These are phyloP conservation scores for Drosophila ercepeae DNA, from an alignment of 1,140 invertebrate genomes.

Conservation along the genomic window DNA sequence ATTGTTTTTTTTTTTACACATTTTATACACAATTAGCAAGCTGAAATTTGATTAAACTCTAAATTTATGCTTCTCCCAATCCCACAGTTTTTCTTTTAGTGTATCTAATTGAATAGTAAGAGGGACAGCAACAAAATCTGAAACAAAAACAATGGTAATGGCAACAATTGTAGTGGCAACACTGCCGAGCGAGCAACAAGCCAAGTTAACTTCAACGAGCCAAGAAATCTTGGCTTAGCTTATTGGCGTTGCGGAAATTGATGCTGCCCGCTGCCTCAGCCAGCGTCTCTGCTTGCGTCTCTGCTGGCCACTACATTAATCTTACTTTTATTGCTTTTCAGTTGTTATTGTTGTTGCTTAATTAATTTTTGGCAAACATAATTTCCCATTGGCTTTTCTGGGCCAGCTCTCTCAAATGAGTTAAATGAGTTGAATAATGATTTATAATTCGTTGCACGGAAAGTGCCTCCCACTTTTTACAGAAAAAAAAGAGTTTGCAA, in stretches of 20 bases:
- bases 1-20: too few relatives aligned
- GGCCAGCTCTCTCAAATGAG: conserved; percentile 31
- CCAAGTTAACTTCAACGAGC: conserved; percentile 27
- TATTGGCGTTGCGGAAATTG: conserved; percentile 44
- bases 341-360: conserved; percentile 53
- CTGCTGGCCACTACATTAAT: conserved; percentile 43
- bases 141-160: conserved; percentile 14
- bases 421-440: conserved; percentile 78
- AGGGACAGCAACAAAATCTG: conserved; percentile 2
- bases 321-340: conserved; percentile 54
- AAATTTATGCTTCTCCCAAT: too few relatives aligned
- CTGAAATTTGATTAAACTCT: too few relatives aligned
- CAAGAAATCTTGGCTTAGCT: conserved; percentile 42
- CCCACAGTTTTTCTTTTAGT: too few relatives aligned
- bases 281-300: conserved; percentile 17
- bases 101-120: conserved; percentile 26
- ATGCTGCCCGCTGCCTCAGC: conserved; percentile 7
- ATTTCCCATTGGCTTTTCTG: conserved; percentile 63
- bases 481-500: conserved; percentile 3
- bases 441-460: conserved; percentile 51
- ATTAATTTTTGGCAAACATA: conserved; percentile 72
- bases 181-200: conserved; percentile 44
- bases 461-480: conserved; percentile 1
- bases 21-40: too few relatives aligned
- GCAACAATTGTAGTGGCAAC: too few relatives aligned